Percentiles rank a stretch among this genome's conserved stretches.
phyloP scores from a whole-genome alignment of 2,113 vertebrate genomes.

The Rhineura floridana region DNA sequence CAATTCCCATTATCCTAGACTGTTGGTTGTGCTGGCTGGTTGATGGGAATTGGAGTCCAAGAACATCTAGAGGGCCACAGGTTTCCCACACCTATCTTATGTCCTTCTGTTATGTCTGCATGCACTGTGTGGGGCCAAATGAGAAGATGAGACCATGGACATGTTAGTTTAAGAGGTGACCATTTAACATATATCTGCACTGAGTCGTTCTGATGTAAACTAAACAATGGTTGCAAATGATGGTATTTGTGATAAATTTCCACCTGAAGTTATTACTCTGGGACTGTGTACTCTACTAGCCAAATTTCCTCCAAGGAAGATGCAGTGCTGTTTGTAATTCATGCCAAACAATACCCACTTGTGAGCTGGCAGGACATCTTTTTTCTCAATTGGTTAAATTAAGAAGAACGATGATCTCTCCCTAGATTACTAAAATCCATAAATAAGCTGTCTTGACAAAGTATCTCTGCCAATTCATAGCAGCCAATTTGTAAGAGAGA shows the following conservation, averaged over 20 bases:
- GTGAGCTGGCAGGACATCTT: slow-evolving; percentile 47
- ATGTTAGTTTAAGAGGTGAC: background rate
- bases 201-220: background rate
- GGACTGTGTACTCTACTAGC: slow-evolving; percentile 10
- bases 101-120: background rate
- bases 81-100: background rate
- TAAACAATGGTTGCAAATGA: slow-evolving; percentile 33
- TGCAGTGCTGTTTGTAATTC: slow-evolving; percentile 48
- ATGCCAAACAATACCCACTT: slow-evolving; percentile 27
- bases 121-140: background rate
- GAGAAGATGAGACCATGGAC: background rate
- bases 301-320: slow-evolving; percentile 29
- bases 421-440: slow-evolving; percentile 52
- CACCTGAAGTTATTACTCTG: slow-evolving; percentile 15
- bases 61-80: background rate
- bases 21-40: background rate
- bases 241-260: slow-evolving; percentile 18
- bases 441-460: slow-evolving; percentile 57
- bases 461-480: slow-evolving; percentile 49
- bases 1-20: no score
- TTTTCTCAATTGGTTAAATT: slow-evolving; percentile 55
- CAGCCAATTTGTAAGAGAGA: slow-evolving; percentile 50
- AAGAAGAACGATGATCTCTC: slow-evolving; percentile 49
- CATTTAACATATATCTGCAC: background rate
- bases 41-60: background rate